These are phyloP conservation scores for Plebejus argus DNA, from an alignment of 2,888 invertebrate genomes.

Conservation along the genomic window DNA sequence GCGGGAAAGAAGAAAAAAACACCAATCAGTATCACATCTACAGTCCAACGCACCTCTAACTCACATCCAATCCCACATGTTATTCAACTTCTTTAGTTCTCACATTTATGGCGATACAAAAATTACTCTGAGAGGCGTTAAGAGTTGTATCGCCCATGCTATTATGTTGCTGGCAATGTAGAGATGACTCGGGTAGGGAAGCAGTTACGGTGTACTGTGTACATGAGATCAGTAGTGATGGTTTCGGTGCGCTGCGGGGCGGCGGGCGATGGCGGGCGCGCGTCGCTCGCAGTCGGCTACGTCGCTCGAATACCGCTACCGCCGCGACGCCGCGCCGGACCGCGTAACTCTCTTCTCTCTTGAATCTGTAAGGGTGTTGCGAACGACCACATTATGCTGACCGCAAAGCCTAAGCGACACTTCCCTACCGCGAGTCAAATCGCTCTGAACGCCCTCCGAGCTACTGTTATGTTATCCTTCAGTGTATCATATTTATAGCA, in stretches of 20 bases:
- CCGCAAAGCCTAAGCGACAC: constrained; percentile 70
- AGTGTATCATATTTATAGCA: constrained; percentile 59
- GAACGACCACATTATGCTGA: constrained; percentile 81
- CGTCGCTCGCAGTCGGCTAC: constrained; percentile 41
- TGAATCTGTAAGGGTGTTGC: constrained; percentile 79
- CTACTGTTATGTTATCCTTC: constrained; percentile 38
- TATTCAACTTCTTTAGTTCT: constrained; percentile 22
- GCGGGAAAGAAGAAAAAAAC: constrained; percentile 68
- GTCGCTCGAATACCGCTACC: constrained; percentile 48
- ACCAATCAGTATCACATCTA: constrained; percentile 43
- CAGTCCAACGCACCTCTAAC: constrained; percentile 34
- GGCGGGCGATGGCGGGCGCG: constrained; percentile 43
- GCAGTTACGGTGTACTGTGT: constrained; percentile 49
- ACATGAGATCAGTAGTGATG: constrained; percentile 20
- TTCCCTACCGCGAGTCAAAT: constrained; percentile 75
- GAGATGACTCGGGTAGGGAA: constrained; percentile 76
- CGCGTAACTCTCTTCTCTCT: constrained; percentile 59
- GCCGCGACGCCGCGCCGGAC: constrained; percentile 41
- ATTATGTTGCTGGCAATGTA: constrained; percentile 43
- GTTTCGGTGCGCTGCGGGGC: constrained; percentile 35
- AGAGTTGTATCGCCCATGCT: constrained; percentile 51
- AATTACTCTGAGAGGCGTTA: constrained; percentile 58
- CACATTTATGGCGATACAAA: constrained; percentile 25
- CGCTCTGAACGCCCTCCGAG: constrained; percentile 64
- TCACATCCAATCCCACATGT: constrained; percentile 27